These are phyloP conservation scores for Pyrocephalus nanus DNA, from an alignment of 2,797 vertebrate genomes.

Conservation along the genomic window DNA sequence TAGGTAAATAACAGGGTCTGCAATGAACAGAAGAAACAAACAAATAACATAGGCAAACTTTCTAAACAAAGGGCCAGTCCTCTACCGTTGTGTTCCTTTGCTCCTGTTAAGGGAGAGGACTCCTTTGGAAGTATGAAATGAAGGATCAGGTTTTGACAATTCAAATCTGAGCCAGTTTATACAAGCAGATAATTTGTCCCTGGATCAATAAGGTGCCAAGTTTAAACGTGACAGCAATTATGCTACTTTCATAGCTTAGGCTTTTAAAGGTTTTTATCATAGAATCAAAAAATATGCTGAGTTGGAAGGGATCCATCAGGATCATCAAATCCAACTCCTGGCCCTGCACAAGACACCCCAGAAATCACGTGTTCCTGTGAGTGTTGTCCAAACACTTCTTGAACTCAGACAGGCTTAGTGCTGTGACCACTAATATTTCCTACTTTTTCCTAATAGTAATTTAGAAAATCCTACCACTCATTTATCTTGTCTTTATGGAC, in stretches of 20 bases:
- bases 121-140: neutral
- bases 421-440: neutral
- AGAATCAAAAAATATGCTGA: neutral
- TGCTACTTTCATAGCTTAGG: neutral
- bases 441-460: neutral
- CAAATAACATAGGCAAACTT: neutral
- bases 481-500: neutral
- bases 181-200: neutral
- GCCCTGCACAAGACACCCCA: neutral
- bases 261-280: neutral
- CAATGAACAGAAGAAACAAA: neutral
- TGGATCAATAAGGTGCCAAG: neutral
- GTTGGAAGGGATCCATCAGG: neutral
- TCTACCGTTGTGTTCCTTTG: neutral
- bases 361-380: neutral
- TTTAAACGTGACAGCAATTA: neutral
- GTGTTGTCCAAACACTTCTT: neutral
- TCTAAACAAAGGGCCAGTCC: neutral
- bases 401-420: neutral
- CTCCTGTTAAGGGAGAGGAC: neutral
- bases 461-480: neutral
- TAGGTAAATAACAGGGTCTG: neutral
- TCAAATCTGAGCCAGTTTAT: neutral
- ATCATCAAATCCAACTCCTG: neutral
- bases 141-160: neutral